These are phyloP conservation scores for Osmoderma eremita DNA, from an alignment of 2,888 invertebrate species.

Conservation along the genomic window DNA sequence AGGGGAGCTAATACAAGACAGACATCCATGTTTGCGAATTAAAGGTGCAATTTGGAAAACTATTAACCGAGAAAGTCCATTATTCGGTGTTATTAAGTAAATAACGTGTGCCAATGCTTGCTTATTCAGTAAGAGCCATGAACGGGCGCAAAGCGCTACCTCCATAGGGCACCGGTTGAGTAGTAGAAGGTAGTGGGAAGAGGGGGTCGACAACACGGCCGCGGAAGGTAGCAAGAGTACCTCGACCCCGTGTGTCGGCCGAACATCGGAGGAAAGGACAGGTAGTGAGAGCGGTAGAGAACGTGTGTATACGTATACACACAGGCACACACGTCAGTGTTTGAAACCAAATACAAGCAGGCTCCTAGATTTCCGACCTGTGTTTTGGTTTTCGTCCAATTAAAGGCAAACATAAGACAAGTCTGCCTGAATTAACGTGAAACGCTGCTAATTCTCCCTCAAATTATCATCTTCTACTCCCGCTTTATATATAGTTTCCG, in stretches of 20 bases:
- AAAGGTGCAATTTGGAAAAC: constrained; percentile 36
- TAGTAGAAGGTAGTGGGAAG: neutral
- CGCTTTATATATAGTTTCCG: constrained; percentile 45
- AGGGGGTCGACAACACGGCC: constrained; percentile 14
- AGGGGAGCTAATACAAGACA: neutral
- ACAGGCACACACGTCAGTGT: constrained; percentile 44
- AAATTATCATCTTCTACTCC: constrained; percentile 61
- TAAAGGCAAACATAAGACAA: constrained; percentile 64
- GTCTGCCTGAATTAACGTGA: constrained; percentile 62
- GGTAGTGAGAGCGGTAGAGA: constrained; percentile 29
- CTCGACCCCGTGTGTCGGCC: constrained; percentile 16
- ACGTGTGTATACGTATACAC: neutral
- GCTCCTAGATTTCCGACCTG: constrained; percentile 62
- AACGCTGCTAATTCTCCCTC: constrained; percentile 62
- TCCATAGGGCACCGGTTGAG: constrained; percentile 11
- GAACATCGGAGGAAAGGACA: constrained; percentile 35
- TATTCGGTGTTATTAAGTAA: constrained; percentile 43
- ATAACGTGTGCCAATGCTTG: constrained; percentile 37
- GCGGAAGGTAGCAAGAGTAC: constrained; percentile 16
- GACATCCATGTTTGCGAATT: neutral
- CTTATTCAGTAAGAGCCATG: constrained; percentile 22
- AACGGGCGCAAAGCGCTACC: constrained; percentile 23
- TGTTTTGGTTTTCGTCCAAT: constrained; percentile 65
- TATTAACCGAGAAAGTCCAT: constrained; percentile 42
- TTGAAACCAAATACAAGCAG: constrained; percentile 62